Evolutionary conservation across 1,140 invertebrate genomes (phyloP), one percentile per base, ranked within the genome.

Genomic region (Ceratitis capitata): DNA sequence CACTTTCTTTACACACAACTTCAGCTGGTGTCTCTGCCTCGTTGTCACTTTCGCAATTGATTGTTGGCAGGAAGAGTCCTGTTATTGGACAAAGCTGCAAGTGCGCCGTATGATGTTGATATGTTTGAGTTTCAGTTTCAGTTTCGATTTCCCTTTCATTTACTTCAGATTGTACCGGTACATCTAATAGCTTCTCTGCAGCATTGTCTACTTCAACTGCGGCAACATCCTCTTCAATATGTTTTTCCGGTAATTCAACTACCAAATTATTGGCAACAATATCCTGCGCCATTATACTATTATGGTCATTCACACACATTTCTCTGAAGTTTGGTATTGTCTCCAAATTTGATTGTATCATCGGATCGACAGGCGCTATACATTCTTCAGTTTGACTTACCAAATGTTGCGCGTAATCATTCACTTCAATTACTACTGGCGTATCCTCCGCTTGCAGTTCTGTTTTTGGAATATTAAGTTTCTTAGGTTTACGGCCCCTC

Each of bases 1-100:
- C 69, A n/a, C 39, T 23, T 14, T 45, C 69, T 45, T 49, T 26
- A 45, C 35, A 2, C 12, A 14, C 61, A 45, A 47, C 10, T 2
- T 35, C 42, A n/a, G n/a, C n/a, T 29, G 29, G 9, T 16, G 58
- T 32, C 6, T n/a, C 23, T 12, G 19, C 47, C 12, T 86, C 85
- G 3, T 64, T 61, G n/a, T 82, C 74, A 56, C 86, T 53, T 12
- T 84, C 42, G 51, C 82, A 26, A 85, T 19, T 64, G 16, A 45
- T 78, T 35, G 69, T 87, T 19, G 88, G 88, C 83, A 91, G 69
- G 87, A 91, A 91, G 9, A 91, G 86, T 10, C 90, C 90, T 7
- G 90, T 91, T 51, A 89, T 89, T 82, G 90, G 90, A 53, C 90
- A 91, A 32, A 91, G 87, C 82, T 91, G 90, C 86, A 91, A 86